Evolutionary conservation across 2,797 vertebrate genomes (phyloP).

Genomic region (Sebastes miniatus): DNA sequence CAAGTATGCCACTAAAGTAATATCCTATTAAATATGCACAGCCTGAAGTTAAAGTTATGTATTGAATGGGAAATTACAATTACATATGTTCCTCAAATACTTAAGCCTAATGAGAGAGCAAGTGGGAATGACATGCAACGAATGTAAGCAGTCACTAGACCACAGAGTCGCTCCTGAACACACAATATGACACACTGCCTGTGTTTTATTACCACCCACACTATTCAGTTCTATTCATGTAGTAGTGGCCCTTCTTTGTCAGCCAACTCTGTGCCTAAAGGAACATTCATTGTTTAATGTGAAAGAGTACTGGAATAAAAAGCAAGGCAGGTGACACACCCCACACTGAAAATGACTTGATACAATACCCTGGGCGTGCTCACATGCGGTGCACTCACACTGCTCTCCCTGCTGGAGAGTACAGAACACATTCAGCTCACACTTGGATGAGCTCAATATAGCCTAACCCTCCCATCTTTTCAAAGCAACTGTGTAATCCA

Average conservation of each 20-base stretch:
- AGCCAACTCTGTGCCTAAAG: not conserved
- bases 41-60: not conserved
- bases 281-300: not conserved
- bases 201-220: no score
- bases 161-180: not conserved
- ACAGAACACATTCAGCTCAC: slow-evolving; percentile 40
- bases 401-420: slow-evolving; percentile 16
- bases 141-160: not conserved
- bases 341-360: not conserved
- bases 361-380: not conserved
- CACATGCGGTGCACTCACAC: slow-evolving; percentile 2
- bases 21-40: not conserved
- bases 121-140: not conserved
- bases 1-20: not conserved
- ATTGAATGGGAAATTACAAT: not conserved
- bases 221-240: not conserved
- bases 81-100: not conserved
- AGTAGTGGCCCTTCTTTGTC: not conserved
- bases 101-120: not conserved
- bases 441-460: slow-evolving; percentile 57
- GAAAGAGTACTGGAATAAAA: not conserved
- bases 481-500: slow-evolving; percentile 62
- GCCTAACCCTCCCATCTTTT: slow-evolving; percentile 50
- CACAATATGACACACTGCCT: not conserved
- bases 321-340: slow-evolving; percentile 1